A percentile compares a stretch with the other conserved stretches of the same genome.
Conservation (phyloP, 2,797 vertebrate species). For the Chaetophractus vellerosus region DNA sequence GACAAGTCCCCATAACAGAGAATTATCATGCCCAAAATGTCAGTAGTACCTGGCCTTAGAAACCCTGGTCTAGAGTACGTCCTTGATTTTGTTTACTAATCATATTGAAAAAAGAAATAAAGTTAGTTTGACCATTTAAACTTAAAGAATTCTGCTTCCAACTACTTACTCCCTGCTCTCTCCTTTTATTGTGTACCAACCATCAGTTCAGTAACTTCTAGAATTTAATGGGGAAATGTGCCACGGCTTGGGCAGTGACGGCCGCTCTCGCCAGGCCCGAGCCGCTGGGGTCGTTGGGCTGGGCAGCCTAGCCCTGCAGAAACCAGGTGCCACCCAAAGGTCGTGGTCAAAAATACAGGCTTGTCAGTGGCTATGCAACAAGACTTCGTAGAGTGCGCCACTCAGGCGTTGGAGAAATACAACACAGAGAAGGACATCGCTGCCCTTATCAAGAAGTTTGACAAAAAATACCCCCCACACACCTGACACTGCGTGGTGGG, state of each 20-base stretch:
- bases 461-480: slow-evolving; percentile 95
- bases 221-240: background rate
- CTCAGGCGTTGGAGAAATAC: slow-evolving; percentile 96
- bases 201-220: slow-evolving; percentile 19
- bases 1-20: background rate
- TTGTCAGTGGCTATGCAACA: slow-evolving; percentile 95
- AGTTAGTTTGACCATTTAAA: background rate
- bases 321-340: slow-evolving; percentile 90
- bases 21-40: background rate
- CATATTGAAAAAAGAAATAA: background rate
- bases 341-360: slow-evolving; percentile 92
- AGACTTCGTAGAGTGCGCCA: slow-evolving; percentile 95
- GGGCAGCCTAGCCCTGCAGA: background rate
- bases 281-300: background rate
- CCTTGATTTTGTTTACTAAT: background rate
- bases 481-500: slow-evolving; percentile 91
- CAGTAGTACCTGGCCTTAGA: background rate
- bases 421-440: slow-evolving; percentile 97
- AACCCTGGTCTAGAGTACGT: background rate
- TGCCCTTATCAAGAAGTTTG: slow-evolving; percentile 95
- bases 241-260: background rate
- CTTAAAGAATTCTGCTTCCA: background rate
- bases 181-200: background rate
- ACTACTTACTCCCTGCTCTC: background rate
- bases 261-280: background rate